A percentile compares a stretch with the other conserved stretches of the same genome.
Evolutionary conservation across 2,113 vertebrate genomes (phyloP).

Genomic region (Vidua macroura): DNA sequence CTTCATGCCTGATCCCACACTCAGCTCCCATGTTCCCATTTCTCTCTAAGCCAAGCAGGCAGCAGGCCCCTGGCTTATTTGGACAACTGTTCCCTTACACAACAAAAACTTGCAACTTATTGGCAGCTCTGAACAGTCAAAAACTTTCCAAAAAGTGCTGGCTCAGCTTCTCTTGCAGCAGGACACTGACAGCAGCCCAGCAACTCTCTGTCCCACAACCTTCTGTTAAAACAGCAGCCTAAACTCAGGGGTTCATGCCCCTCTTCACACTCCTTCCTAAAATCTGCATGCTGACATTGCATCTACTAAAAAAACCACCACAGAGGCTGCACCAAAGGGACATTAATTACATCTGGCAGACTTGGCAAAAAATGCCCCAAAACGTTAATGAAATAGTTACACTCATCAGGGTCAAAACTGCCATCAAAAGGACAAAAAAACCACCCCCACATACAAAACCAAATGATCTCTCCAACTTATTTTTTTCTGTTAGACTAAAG

Average conservation of each 20-base stretch:
- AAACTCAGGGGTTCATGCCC: background rate
- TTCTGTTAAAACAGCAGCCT: background rate
- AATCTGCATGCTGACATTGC: background rate
- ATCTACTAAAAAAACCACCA: background rate
- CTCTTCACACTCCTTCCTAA: background rate
- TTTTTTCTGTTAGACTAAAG: background rate
- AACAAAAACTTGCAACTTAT: background rate
- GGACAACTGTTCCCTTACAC: conserved; percentile 1
- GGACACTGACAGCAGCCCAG: background rate
- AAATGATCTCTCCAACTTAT: background rate
- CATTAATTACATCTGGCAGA: background rate
- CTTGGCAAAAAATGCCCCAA: background rate
- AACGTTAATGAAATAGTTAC: background rate
- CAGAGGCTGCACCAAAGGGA: background rate
- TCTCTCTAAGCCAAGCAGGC: background rate
- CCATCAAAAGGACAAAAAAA: background rate
- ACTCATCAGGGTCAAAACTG: background rate
- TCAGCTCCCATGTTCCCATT: background rate
- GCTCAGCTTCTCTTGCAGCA: background rate
- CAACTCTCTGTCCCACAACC: background rate
- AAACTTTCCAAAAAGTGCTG: background rate
- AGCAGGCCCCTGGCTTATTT: conserved; percentile 15
- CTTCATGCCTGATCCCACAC: background rate
- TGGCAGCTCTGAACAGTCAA: background rate
- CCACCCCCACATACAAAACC: background rate